Conservation (phyloP, 2,797 vertebrate species). For the Rhinogobio ventralis region DNA sequence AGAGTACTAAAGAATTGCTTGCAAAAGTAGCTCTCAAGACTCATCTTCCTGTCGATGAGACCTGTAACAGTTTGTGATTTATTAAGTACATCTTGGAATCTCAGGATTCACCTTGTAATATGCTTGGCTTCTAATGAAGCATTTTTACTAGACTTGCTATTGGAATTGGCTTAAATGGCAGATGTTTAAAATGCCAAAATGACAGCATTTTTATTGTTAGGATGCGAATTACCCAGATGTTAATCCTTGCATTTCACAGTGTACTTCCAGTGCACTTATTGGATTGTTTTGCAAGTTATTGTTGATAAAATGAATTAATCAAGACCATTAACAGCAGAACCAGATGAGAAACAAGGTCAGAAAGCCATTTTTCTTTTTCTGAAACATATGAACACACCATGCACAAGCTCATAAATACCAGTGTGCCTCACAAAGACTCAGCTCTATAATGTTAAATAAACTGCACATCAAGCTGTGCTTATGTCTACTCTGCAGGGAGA, state of each 20-base stretch:
- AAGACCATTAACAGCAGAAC: background rate
- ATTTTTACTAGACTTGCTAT: background rate
- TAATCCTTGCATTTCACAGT: background rate
- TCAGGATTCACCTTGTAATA: background rate
- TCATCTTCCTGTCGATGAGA: background rate
- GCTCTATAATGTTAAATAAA: slow-evolving; percentile 13
- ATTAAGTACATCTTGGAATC: background rate
- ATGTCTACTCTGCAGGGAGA: background rate
- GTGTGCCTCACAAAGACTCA: background rate
- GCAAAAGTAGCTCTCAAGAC: background rate
- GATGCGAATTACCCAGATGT: background rate
- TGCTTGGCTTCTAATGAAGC: background rate
- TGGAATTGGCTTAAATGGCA: background rate
- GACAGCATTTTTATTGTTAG: background rate
- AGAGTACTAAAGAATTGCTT: background rate
- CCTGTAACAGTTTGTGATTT: background rate
- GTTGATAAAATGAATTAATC: slow-evolving; percentile 3
- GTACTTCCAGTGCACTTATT: background rate
- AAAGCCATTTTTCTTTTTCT: slow-evolving; percentile 13
- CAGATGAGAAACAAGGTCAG: background rate
- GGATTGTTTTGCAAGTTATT: background rate
- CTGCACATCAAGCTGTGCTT: slow-evolving; percentile 14
- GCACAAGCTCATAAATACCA: background rate
- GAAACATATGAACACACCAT: slow-evolving; percentile 40
- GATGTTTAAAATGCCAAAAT: background rate